Base-by-base conservation (phyloP, 2,113 vertebrate species). In the Phaethon lepturus region DNA sequence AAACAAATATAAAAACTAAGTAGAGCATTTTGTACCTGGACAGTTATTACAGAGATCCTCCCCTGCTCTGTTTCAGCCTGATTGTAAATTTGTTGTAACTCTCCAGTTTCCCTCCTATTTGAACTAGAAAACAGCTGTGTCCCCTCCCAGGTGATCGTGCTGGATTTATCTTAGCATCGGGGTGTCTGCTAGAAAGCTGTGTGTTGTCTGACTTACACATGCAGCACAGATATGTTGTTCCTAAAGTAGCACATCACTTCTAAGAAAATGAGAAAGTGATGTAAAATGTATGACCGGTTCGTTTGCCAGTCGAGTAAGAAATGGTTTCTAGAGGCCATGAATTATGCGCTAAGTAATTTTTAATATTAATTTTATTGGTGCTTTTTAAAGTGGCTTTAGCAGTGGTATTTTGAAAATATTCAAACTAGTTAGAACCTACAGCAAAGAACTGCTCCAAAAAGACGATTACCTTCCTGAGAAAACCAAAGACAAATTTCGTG, bases 301-400 rank as follows among this genome's bases (percentile, higher is more conserved):
- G 5, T 58, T 94, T 94, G 74, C 62, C 71, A 64, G 58, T 22
- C 0, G 14, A 76, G 58, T 78, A 88, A 86, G 76, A 87, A 72
- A 29, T 68, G 24, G 20, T 93, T 95, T 97, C 97, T 56, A 47
- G 91, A 91, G 86, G 86, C 78, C 53, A 44, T 88, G 77, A 96
- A 96, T 75, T 59, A 86, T 90, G 59, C 5, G 0, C 45, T 4
- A 53, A 88, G 69, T 90, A 7, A 31, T 93, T 79, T 63, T 66
- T 85, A 93, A 93, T 93, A 76, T 96, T 97, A 52, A 89, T 95
- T 91, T 90, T 58, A 73, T 86, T 26, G 33, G 35, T 55, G 83
- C 64, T 83, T 89, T 95, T 64, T 60, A 38, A 95, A 92, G 76
- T 64, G 60, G 29, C 76, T 93, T 35, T 56, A 52, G 79, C 68